Conservation (phyloP, 2,113 vertebrate genomes). For the Microcebus murinus region DNA sequence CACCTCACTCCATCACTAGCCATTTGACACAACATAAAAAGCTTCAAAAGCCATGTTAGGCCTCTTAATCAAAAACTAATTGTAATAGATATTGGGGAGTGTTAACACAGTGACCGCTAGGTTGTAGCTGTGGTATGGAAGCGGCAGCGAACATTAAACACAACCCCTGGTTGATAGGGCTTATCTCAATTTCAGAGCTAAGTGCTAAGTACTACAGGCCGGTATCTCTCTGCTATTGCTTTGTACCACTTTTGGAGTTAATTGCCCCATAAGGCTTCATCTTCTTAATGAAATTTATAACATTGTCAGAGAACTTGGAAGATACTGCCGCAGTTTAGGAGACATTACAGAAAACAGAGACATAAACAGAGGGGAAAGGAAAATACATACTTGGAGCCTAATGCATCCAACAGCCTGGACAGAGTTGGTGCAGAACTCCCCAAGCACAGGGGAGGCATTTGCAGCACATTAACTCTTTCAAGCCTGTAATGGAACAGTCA, state of each 20-base stretch:
- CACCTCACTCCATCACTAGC: constrained; percentile 97
- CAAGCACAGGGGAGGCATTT: background rate
- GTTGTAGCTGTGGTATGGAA: constrained; percentile 91
- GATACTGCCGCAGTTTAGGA: constrained; percentile 72
- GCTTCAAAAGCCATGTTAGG: constrained; percentile 93
- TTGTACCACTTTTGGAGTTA: constrained; percentile 89
- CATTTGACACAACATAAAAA: constrained; percentile 99
- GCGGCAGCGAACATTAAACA: constrained; percentile 95
- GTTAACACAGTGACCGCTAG: constrained; percentile 95
- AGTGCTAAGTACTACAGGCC: constrained; percentile 91
- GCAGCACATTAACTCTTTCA: constrained; percentile 56
- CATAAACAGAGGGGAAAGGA: constrained; percentile 73
- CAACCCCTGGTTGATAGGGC: constrained; percentile 92
- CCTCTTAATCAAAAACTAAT: constrained; percentile 99
- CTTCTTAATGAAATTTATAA: constrained; percentile 87
- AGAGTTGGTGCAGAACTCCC: background rate
- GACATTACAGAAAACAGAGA: constrained; percentile 79
- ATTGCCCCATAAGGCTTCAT: constrained; percentile 84
- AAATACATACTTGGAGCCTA: constrained; percentile 51
- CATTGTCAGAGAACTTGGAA: constrained; percentile 77
- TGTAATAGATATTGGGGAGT: constrained; percentile 99
- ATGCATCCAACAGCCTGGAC: background rate
- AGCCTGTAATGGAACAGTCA: background rate
- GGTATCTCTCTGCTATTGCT: constrained; percentile 86
- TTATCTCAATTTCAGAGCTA: constrained; percentile 89